Base-by-base conservation (phyloP, 1,140 invertebrate genomes). In the Drosophila truncata region DNA sequence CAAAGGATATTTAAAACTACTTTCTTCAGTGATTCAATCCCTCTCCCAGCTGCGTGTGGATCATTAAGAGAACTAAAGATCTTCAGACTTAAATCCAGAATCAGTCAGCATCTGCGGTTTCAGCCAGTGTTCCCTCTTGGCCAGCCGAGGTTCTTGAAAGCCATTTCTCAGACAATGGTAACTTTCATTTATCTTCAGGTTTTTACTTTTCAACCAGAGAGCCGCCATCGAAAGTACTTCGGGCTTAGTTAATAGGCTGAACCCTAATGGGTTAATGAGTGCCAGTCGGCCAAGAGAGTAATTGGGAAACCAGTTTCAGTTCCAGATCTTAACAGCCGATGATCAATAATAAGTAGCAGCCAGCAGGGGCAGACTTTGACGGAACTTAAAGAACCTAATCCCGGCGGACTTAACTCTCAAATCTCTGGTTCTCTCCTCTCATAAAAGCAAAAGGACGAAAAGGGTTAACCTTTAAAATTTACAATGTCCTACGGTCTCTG, bases 181-280 rank as follows among this genome's bases (percentile, higher is more conserved):
- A 87, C 85, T 88, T 88, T 88, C 85, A 82, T 88, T 90, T 81
- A 66, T 88, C 37, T 72, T 41, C n/a, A 35, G 72, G 27, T 75
- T 85, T 85, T 87, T 82, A 86, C 82, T 86, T 78, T 80, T 80
- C 55, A 60, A 29, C 39, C 65, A 20, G 4, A 8, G 2, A 44
- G 33, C 50, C 47, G 33, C 50, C 47, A 80, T 69, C 47, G 83
- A 88, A 87, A 87, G 84, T 87, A 87, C 80, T 58, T 62, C 33
- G 20, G 64, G 31, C 76, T 57, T 52, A 46, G 57, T 57, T 78
- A 78, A 77, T 77, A 41, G 72, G 63, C 61, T 57, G 29, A n/a
- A 25, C 6, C 31, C 55, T 76, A 76, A 78, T 78, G 74, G 41
- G 29, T 70, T 78, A 78, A 78, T 78, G 62, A 78, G 52, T 41